These are phyloP conservation scores for Gymnosoma rotundatum DNA, from an alignment of 2,888 invertebrate genomes.

Conservation along the genomic window DNA sequence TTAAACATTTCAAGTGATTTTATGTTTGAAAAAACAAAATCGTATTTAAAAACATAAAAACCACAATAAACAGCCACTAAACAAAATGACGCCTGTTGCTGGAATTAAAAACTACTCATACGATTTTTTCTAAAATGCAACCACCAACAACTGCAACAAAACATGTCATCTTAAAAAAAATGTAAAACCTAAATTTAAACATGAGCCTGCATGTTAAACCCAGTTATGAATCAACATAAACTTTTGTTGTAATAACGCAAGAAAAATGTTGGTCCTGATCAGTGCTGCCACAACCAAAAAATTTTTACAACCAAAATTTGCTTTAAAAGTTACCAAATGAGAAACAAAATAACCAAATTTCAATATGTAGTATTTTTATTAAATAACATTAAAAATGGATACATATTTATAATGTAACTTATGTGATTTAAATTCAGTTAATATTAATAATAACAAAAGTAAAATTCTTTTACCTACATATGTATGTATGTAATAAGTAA, in stretches of 20 bases:
- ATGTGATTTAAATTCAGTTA: too few relatives aligned
- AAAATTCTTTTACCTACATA: too few relatives aligned
- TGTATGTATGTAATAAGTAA: too few relatives aligned
- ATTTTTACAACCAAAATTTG: too few relatives aligned
- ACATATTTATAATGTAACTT: too few relatives aligned
- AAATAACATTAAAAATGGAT: too few relatives aligned
- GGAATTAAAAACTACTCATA: slow-evolving; percentile 1
- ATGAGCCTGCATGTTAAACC: slow-evolving; percentile 60
- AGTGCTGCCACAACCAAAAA: too few relatives aligned
- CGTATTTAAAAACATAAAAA: slow-evolving; percentile 5
- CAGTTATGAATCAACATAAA: slow-evolving; percentile 19
- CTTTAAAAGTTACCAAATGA: too few relatives aligned
- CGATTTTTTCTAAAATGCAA: slow-evolving; percentile 1
- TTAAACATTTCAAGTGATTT: slow-evolving; percentile 18
- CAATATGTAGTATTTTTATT: too few relatives aligned
- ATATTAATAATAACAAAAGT: too few relatives aligned
- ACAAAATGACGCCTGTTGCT: slow-evolving; percentile 61
- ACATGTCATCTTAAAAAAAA: slow-evolving; percentile 44
- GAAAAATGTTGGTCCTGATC: neutral
- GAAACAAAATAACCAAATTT: too few relatives aligned
- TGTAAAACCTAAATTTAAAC: slow-evolving; percentile 33
- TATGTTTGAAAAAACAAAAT: neutral
- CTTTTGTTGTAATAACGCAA: neutral
- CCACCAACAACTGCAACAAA: slow-evolving; percentile 28
- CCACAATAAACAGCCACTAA: neutral